These are phyloP conservation scores for Chloromyia formosa DNA, from an alignment of 2,888 invertebrate genomes.

Conservation along the genomic window DNA sequence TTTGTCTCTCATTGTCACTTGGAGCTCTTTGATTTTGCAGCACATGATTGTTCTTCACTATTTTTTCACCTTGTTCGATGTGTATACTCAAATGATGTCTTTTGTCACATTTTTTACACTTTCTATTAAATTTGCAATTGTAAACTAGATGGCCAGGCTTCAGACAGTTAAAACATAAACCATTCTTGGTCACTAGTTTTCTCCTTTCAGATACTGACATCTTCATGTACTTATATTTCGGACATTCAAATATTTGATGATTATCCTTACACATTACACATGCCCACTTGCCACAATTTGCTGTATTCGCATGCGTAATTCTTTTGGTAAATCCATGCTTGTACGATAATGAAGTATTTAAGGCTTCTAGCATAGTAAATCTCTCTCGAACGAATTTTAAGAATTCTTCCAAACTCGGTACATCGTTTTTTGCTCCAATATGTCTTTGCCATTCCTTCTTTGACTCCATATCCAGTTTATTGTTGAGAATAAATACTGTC, in stretches of 20 bases:
- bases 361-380: not conserved
- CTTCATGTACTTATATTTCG: not conserved
- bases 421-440: not conserved
- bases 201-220: not conserved
- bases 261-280: not conserved
- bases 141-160: too few species aligned
- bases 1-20: not conserved
- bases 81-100: not conserved
- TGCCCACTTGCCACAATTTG: not conserved
- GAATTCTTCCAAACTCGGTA: not conserved
- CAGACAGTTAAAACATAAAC: not conserved
- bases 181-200: not conserved
- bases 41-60: not conserved
- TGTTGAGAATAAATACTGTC: not conserved
- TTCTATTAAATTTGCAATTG: too few species aligned
- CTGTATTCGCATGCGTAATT: not conserved
- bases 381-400: not conserved
- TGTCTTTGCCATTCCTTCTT: constrained; percentile 6
- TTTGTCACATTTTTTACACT: too few species aligned
- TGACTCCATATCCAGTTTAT: not conserved
- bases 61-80: not conserved
- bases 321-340: not conserved
- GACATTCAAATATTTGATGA: not conserved
- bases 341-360: not conserved
- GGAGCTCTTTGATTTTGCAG: not conserved